phyloP scores from a whole-genome alignment of 2,888 invertebrate species.

The Hesperia comma region DNA sequence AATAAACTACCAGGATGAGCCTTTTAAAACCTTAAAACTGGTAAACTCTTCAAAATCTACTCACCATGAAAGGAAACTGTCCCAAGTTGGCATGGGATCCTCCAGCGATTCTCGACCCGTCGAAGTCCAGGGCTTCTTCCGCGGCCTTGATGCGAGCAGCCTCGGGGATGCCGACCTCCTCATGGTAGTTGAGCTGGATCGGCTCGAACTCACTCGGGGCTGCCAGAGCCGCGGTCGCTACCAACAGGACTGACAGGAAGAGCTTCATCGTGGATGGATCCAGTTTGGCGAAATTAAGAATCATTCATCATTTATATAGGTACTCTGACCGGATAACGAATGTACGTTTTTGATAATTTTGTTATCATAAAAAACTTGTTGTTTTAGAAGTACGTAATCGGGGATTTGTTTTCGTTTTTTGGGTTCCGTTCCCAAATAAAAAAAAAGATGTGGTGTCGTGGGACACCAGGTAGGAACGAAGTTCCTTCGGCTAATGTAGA shows the following conservation, averaged over 20 bases:
- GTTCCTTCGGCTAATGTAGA: no score
- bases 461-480: no score
- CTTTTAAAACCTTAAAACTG: no score
- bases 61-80: slow-evolving; percentile 48
- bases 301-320: neutral
- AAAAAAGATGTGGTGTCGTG: no score
- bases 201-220: slow-evolving; percentile 39
- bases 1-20: no score
- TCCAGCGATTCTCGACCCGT: slow-evolving; percentile 52
- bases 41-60: no score
- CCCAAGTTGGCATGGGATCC: slow-evolving; percentile 47
- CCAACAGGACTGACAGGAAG: slow-evolving; percentile 37
- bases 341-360: neutral
- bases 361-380: neutral
- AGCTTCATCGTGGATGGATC: slow-evolving; percentile 36
- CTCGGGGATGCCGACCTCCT: slow-evolving; percentile 50
- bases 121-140: slow-evolving; percentile 48
- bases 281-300: neutral
- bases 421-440: no score
- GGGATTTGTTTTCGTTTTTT: no score
- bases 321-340: neutral
- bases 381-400: no score
- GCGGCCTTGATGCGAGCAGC: slow-evolving; percentile 49
- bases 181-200: slow-evolving; percentile 51
- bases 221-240: slow-evolving; percentile 39